These are phyloP conservation scores for Caenorhabditis wallacei DNA, from an alignment of 2,888 invertebrate genomes.

Conservation along the genomic window DNA sequence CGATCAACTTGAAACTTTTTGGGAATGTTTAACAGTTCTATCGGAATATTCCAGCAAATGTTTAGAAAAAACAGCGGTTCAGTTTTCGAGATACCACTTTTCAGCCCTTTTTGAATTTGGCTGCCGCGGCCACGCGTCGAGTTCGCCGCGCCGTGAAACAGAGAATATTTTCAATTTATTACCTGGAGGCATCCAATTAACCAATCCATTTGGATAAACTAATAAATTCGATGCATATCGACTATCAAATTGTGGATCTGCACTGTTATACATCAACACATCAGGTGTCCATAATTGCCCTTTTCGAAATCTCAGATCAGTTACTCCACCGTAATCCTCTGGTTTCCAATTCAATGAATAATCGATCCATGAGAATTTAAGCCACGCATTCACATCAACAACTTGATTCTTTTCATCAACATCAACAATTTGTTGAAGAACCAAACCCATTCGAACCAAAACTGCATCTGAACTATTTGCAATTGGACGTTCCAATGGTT, in stretches of 20 bases:
- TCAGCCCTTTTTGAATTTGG: too few relatives aligned
- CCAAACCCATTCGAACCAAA: slow-evolving; percentile 72
- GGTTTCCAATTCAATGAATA: slow-evolving; percentile 75
- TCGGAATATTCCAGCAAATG: too few relatives aligned
- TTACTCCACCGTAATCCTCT: slow-evolving; percentile 73
- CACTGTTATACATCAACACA: slow-evolving; percentile 86
- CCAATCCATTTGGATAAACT: slow-evolving; percentile 94
- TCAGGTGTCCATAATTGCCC: slow-evolving; percentile 78
- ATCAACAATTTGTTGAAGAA: slow-evolving; percentile 59
- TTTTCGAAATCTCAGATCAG: slow-evolving; percentile 72
- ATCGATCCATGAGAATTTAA: slow-evolving; percentile 76
- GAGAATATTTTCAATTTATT: slow-evolving; percentile 5
- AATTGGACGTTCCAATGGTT: slow-evolving; percentile 74
- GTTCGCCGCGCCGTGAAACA: too few relatives aligned
- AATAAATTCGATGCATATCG: slow-evolving; percentile 98
- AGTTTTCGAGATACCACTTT: too few relatives aligned
- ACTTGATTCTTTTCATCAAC: slow-evolving; percentile 78
- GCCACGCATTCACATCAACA: slow-evolving; percentile 77
- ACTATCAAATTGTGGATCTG: slow-evolving; percentile 98
- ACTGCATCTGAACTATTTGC: slow-evolving; percentile 73
- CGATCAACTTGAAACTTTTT: too few relatives aligned
- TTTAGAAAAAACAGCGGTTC: too few relatives aligned
- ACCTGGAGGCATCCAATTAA: slow-evolving; percentile 94
- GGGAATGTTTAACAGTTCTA: too few relatives aligned
- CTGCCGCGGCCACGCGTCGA: too few relatives aligned